A percentile compares a stretch with the other conserved stretches of the same genome.
phyloP scores from a whole-genome alignment of 2,888 invertebrate species.

The Limnephilus lunatus region DNA sequence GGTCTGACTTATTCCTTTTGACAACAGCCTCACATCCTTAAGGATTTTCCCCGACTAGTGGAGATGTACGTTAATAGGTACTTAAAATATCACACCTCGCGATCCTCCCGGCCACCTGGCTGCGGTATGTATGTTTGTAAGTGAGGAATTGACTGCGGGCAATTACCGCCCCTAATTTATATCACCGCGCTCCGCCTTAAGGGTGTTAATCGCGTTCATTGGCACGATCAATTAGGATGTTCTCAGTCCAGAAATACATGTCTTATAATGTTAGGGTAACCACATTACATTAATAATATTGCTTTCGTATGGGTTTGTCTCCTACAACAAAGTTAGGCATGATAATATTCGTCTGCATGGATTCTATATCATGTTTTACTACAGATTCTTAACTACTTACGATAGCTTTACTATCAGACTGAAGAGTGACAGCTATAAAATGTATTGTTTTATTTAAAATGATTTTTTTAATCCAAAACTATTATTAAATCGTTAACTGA shows the following conservation, averaged over 20 bases:
- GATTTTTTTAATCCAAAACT: no score
- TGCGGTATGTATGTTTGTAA: background rate
- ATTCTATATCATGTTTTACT: no score
- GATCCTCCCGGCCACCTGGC: constrained; percentile 18
- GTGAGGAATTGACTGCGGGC: constrained; percentile 40
- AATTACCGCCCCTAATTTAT: constrained; percentile 29
- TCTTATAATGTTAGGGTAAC: background rate
- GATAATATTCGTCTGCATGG: no score
- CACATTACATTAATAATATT: background rate
- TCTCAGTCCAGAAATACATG: background rate
- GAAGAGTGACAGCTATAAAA: no score
- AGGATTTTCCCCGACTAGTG: background rate
- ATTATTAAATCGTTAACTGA: no score
- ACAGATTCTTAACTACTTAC: no score
- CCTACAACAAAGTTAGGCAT: no score
- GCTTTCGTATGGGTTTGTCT: no score
- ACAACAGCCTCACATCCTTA: background rate
- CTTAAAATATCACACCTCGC: background rate
- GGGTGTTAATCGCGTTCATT: constrained; percentile 44
- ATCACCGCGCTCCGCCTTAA: constrained; percentile 18
- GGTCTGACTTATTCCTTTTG: background rate
- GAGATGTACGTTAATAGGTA: background rate
- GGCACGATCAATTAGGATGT: constrained; percentile 29
- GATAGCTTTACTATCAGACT: no score
- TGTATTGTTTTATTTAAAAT: no score